These are phyloP conservation scores for Pomatorhinus ruficollis DNA, from an alignment of 2,113 vertebrate species.

Conservation along the genomic window DNA sequence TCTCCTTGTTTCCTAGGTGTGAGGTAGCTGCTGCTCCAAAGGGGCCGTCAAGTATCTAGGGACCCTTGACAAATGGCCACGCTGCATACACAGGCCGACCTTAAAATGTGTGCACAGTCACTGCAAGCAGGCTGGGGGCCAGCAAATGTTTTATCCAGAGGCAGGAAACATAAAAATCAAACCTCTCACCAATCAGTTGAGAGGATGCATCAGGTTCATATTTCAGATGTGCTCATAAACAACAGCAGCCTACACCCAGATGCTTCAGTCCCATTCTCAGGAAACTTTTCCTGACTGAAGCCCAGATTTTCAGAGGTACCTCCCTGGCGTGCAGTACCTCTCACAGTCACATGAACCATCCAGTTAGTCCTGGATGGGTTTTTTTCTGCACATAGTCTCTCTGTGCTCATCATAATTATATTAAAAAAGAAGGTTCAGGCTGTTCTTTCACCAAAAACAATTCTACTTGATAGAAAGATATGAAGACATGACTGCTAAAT, in stretches of 20 bases:
- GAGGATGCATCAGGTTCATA: neutral
- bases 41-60: no score
- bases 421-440: neutral
- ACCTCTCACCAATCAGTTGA: neutral
- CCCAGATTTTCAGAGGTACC: neutral
- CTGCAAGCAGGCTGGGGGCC: neutral
- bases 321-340: neutral
- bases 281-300: neutral
- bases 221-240: neutral
- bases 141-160: neutral
- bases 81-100: neutral
- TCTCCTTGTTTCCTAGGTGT: neutral
- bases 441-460: neutral
- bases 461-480: neutral
- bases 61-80: neutral
- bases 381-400: neutral
- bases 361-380: neutral
- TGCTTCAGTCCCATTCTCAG: neutral
- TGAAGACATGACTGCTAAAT: neutral
- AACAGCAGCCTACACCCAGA: rapidly evolving
- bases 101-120: neutral
- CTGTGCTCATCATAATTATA: neutral
- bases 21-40: neutral
- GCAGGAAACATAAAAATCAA: neutral
- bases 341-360: neutral